phyloP scores from a whole-genome alignment of 2,797 vertebrate genomes.

The Enoplosus armatus region DNA sequence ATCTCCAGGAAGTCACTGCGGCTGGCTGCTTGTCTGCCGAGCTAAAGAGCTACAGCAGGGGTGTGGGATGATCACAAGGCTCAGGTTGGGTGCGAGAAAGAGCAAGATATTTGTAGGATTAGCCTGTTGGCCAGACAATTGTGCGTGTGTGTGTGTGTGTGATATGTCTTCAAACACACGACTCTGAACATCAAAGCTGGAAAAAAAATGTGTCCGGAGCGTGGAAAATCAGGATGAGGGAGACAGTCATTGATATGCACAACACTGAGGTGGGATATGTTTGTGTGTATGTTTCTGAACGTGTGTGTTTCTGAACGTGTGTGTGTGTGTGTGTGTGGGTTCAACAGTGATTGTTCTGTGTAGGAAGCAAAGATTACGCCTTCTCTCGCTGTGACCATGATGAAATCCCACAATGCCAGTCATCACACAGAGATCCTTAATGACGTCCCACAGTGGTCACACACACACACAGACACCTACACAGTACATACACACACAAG shows the following conservation, averaged over 20 bases:
- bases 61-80: slow-evolving; percentile 33
- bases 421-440: slow-evolving; percentile 65
- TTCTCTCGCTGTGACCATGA: slow-evolving; percentile 56
- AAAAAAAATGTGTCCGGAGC: slow-evolving; percentile 28
- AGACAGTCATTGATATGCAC: slow-evolving; percentile 41
- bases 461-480: slow-evolving; percentile 34
- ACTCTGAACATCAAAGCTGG: slow-evolving; percentile 50
- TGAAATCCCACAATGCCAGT: slow-evolving; percentile 66
- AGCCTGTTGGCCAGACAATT: slow-evolving; percentile 15
- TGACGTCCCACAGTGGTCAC: slow-evolving; percentile 57
- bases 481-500: not conserved
- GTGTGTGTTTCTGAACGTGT: slow-evolving; percentile 12
- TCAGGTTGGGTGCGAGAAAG: slow-evolving; percentile 5
- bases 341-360: slow-evolving; percentile 56
- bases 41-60: slow-evolving; percentile 26
- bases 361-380: slow-evolving; percentile 66
- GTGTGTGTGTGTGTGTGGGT: slow-evolving; percentile 11
- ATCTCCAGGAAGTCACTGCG: slow-evolving; percentile 25
- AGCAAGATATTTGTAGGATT: slow-evolving; percentile 46
- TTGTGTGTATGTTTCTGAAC: slow-evolving; percentile 8
- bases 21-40: slow-evolving; percentile 5
- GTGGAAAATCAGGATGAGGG: slow-evolving; percentile 40
- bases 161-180: slow-evolving; percentile 35
- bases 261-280: slow-evolving; percentile 6
- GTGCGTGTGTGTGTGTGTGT: slow-evolving; percentile 16